These are phyloP conservation scores for Anoura caudifer DNA, from an alignment of 2,113 vertebrate species.

Conservation along the genomic window DNA sequence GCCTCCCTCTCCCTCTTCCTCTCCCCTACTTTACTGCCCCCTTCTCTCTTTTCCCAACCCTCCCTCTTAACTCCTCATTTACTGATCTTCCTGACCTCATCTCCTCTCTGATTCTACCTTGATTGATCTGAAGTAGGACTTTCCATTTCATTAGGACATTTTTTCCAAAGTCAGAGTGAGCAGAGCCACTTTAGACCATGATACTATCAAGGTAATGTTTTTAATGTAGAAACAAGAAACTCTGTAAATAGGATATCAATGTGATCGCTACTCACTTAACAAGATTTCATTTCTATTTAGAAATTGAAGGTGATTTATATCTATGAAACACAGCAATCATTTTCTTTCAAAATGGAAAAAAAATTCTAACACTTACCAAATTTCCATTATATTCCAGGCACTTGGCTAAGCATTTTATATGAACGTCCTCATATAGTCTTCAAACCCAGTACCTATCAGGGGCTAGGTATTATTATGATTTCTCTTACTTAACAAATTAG, in stretches of 20 bases:
- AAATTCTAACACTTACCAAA: not conserved
- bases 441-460: not conserved
- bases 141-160: not conserved
- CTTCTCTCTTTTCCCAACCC: not conserved
- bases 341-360: slow-evolving; percentile 37
- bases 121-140: not conserved
- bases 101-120: not conserved
- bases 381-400: not conserved
- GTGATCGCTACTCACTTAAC: not conserved
- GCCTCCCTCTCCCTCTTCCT: not conserved
- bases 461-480: not conserved
- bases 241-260: not conserved
- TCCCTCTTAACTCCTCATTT: not conserved
- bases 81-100: not conserved
- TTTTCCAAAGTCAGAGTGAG: not conserved
- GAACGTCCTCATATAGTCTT: not conserved
- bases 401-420: not conserved
- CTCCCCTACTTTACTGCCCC: accelerated
- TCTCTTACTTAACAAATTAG: not conserved
- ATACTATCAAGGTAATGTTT: not conserved
- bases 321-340: not conserved
- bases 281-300: slow-evolving; percentile 16
- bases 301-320: slow-evolving; percentile 19
- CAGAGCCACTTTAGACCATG: not conserved
- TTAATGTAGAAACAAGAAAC: not conserved